Evolutionary conservation across 2,797 vertebrate genomes (phyloP), one percentile per base, ranked within the genome.

Genomic region (Siniperca scherzeri): DNA sequence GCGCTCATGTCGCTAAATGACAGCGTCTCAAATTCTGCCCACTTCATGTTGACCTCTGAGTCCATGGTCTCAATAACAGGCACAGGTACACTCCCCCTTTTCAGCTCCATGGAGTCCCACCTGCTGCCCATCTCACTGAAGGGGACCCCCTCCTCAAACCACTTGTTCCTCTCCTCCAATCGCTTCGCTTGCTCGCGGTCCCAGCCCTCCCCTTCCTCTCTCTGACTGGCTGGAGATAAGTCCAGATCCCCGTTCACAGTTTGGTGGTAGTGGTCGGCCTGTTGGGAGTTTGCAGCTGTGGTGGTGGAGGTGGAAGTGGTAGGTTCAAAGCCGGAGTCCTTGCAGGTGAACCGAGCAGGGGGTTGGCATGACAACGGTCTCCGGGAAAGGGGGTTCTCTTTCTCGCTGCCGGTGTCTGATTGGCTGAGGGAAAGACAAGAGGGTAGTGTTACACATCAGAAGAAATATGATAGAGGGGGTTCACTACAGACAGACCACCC

Each of bases 21-120:
- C 87, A 98, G 87, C 19, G 93, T 96, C 90, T 99, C 98, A 72
- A 99, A 93, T 87, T 98, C 97, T 73, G 92, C 93, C 98, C 98
- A 99, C 86, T 98, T 99, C 94, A 92, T 97, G 94, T 96, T 98
- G 46, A 99, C 97, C 81, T 98, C 97, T 70, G 94, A 94, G 3
- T 94, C 97, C 82, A 96, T 74, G 33, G 87, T 93, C 10, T 93
- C 93, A 81, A 83, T 85, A 19, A 93, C 88, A 59, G 93, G 88
- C 81, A 95, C 93, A 36, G 90, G 86, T 14, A 91, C 85, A 46
- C 79, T 83, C 55, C 95, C 95, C 82, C 83, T 96, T 81, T 96
- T 96, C 82, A 96, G 91, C 80, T 96, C 91, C 87, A 96, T 94
- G 50, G 91, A 92, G 78, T 96, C 95, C 96, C 96, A 96, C 75